Evolutionary conservation across 2,113 vertebrate genomes (phyloP).

Genomic region (Crocuta crocuta): DNA sequence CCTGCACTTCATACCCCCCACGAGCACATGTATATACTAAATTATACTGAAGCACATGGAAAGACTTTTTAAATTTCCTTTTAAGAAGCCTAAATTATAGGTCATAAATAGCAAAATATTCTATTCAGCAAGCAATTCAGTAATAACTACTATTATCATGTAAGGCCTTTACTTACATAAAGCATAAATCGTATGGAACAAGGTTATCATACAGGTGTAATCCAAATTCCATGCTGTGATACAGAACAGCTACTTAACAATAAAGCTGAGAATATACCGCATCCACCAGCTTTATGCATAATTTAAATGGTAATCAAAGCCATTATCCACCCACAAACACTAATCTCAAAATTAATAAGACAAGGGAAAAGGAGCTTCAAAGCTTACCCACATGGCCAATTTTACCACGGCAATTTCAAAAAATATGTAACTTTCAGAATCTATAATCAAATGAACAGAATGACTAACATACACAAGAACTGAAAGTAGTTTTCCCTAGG

Average conservation of each 20-base stretch:
- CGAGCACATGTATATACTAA: neutral
- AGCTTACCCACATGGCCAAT: conserved; percentile 22
- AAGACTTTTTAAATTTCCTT: conserved; percentile 21
- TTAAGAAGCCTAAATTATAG: conserved; percentile 45
- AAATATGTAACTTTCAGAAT: conserved; percentile 66
- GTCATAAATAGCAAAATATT: conserved; percentile 45
- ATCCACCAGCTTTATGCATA: neutral
- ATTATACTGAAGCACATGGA: neutral
- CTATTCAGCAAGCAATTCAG: conserved; percentile 42
- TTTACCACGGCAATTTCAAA: conserved; percentile 66
- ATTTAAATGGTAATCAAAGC: conserved; percentile 81
- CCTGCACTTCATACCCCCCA: neutral
- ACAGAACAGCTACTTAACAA: conserved; percentile 37
- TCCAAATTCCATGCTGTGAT: neutral
- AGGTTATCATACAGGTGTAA: neutral
- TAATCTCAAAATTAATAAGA: conserved; percentile 54
- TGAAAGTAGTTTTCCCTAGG: conserved; percentile 56
- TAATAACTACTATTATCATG: neutral
- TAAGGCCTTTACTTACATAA: conserved; percentile 20
- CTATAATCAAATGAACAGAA: conserved; percentile 74
- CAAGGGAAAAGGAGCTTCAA: neutral
- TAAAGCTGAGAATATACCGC: conserved; percentile 26
- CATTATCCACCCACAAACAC: conserved; percentile 70
- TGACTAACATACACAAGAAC: conserved; percentile 68
- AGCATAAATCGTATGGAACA: neutral